A percentile compares a stretch with the other conserved stretches of the same genome.
These are phyloP conservation scores for Leuciscus idus DNA, from an alignment of 2,113 vertebrate genomes.

Conservation along the genomic window DNA sequence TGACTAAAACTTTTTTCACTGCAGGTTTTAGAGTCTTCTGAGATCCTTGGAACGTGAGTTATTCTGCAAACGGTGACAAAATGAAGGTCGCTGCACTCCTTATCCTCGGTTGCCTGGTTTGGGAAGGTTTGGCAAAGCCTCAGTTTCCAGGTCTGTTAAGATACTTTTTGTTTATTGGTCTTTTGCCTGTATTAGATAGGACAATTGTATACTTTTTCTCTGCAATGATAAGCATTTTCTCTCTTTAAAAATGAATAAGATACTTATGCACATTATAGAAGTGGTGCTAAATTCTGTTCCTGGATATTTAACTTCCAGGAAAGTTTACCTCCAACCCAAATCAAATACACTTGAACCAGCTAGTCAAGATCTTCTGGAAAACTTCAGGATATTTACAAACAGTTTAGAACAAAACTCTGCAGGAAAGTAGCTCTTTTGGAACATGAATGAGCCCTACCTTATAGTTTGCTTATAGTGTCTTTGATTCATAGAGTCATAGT, in stretches of 20 bases:
- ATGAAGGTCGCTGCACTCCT: constrained; percentile 68
- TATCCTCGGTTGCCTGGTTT: constrained; percentile 62
- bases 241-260: not conserved
- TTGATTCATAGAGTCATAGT: not conserved
- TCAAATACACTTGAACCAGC: not conserved
- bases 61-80: constrained; percentile 44
- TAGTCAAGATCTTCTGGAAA: not conserved
- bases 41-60: constrained; percentile 15
- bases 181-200: not conserved
- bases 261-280: not conserved
- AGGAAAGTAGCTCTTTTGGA: not conserved
- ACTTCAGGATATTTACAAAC: not conserved
- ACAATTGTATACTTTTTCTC: not conserved
- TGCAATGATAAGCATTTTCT: not conserved
- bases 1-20: not conserved
- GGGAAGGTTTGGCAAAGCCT: constrained; percentile 55
- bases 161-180: not conserved
- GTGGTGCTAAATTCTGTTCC: not conserved
- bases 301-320: not conserved
- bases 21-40: not conserved
- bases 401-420: not conserved
- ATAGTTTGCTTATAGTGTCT: not conserved
- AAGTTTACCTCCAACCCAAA: not conserved
- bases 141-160: constrained; percentile 71
- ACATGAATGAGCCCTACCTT: not conserved